Evolutionary conservation across 2,888 invertebrate genomes (phyloP), one percentile per base, ranked within the genome.

Genomic region (Acleris sparsana): DNA sequence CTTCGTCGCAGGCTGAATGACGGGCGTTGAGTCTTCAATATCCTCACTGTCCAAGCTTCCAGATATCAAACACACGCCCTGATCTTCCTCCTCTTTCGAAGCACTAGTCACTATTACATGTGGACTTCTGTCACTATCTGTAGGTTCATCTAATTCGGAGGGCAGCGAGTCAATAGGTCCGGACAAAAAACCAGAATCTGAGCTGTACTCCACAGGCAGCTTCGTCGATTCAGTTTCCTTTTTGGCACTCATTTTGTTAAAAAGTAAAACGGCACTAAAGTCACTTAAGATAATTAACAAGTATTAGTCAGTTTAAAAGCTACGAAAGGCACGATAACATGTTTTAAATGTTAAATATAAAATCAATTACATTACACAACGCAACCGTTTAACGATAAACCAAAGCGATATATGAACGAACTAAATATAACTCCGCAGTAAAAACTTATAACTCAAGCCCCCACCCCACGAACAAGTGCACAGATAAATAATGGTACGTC

Each of bases 201-300:
- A 70, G 71, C 80, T 82, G 62, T 83, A 83, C 70, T 87, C 86
- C 70, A 85, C 87, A 46, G 72, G 71, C 70, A 87, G 70, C 79
- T 89, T 89, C 43, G 86, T 83, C 69, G 62, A 62, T 25, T 85
- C 83, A 72, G 76, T 82, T 70, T 72, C 84, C 73, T 86, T 89
- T 73, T 83, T 87, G 78, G 84, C 88, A 90, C 91, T 92, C 92
- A 92, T 92, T 81, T 80, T 81, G 79, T 73, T 75, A 70, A 73
- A 72, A 71, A 51, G 48, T 58, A 62, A 52, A 53, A 59, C 71
- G 68, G 64, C 69, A 64, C 70, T 67, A 69, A 63, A 56, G 62
- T 67, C 71, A 67, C 69, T 63, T 64, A 64, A 63, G 69, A 70
- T 67, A 60, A 53, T 52, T 69, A 70, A 63, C 65, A 66, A 58